Conservation (phyloP, 2,888 invertebrate genomes). For the Tinea semifulvella region DNA sequence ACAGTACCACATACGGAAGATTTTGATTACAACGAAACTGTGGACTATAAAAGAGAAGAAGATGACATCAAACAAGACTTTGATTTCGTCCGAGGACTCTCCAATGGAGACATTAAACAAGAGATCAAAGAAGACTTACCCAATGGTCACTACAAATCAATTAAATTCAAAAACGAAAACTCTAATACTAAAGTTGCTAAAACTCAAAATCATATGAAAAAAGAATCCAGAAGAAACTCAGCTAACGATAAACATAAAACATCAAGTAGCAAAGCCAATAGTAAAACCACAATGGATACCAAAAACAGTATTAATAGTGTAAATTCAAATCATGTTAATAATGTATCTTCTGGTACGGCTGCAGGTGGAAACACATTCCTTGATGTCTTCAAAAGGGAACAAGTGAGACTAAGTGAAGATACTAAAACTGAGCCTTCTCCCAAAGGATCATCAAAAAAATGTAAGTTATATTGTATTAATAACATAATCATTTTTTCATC, state of each 20-base stretch:
- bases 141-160: constrained; percentile 45
- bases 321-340: constrained; percentile 35
- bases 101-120: constrained; percentile 44
- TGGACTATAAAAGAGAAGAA: constrained; percentile 9
- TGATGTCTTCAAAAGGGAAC: constrained; percentile 60
- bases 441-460: too few relatives aligned
- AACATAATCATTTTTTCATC: too few relatives aligned
- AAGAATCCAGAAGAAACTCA: constrained; percentile 31
- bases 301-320: constrained; percentile 51
- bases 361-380: constrained; percentile 48
- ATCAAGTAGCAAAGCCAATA: constrained; percentile 6
- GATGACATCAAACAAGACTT: constrained; percentile 32
- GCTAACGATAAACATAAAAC: constrained; percentile 18
- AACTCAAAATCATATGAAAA: constrained; percentile 28
- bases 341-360: constrained; percentile 25
- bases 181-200: constrained; percentile 38
- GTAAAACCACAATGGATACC: constrained; percentile 24
- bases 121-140: constrained; percentile 35
- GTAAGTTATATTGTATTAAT: too few relatives aligned
- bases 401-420: constrained; percentile 36
- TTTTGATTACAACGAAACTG: constrained; percentile 39
- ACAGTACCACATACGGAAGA: constrained; percentile 61
- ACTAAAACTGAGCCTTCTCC: too few relatives aligned
- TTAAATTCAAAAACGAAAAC: constrained; percentile 27
- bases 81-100: constrained; percentile 35